Evolutionary conservation across 2,113 vertebrate genomes (phyloP).

Genomic region (Oenanthe oenanthe): DNA sequence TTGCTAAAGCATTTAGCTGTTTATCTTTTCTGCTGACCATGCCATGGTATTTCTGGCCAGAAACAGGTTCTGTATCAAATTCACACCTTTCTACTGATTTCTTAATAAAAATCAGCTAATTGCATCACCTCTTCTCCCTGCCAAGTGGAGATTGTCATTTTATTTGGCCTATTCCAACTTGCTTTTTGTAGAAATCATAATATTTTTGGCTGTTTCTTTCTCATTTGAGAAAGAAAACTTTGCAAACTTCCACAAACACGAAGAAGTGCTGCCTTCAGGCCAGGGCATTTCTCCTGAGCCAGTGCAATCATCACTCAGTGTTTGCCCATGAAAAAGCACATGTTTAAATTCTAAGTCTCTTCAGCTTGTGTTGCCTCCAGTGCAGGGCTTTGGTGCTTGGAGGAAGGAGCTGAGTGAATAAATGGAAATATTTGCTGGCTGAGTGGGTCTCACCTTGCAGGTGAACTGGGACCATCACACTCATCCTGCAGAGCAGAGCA

Average conservation of each 20-base stretch:
- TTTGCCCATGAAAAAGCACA: not conserved
- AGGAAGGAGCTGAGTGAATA: not conserved
- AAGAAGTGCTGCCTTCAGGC: not conserved
- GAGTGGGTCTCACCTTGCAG: not conserved
- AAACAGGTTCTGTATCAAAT: not conserved
- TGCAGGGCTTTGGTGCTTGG: rapidly evolving
- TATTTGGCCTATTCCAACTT: not conserved
- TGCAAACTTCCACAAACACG: not conserved
- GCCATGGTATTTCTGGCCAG: not conserved
- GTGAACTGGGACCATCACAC: not conserved
- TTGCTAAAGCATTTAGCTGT: not conserved
- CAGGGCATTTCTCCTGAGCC: not conserved
- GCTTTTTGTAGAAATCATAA: slow-evolving; percentile 10
- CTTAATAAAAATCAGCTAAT: slow-evolving; percentile 15
- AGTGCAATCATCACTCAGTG: not conserved
- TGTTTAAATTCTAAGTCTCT: not conserved
- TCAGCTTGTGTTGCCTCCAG: not conserved
- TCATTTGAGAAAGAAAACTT: slow-evolving; percentile 36
- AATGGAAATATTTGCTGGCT: not conserved
- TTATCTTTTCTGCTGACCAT: not conserved
- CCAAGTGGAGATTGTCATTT: slow-evolving; percentile 19
- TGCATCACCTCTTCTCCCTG: not conserved
- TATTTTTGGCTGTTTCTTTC: slow-evolving; percentile 39
- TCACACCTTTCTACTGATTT: not conserved
- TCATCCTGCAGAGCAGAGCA: not conserved